Evolutionary conservation across 2,797 vertebrate species (phyloP), one percentile per base, ranked within the genome.

Genomic region (Ataeniobius toweri): DNA sequence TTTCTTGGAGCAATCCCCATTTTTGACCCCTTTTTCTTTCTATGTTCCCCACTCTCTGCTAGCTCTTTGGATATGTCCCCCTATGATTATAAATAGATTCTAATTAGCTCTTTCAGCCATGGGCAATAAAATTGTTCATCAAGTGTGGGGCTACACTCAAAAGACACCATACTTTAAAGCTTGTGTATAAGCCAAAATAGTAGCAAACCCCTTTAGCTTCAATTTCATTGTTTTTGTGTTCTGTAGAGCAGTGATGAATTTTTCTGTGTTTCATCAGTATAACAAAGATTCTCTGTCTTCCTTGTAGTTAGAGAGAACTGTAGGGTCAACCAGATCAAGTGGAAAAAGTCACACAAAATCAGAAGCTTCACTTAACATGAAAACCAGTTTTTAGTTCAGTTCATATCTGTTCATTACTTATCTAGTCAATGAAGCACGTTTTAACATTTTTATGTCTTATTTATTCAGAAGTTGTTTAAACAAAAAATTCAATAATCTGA

Each of bases 41-140:
- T 75, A 75, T 76, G 58, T 82, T 70, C 63, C 76, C 77, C 81
- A 13, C 75, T 55, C 74, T 77, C 73, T 72, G 18, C 41, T 80
- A 84, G 71, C 87, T 86, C 86, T 84, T 91, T 93, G 87, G 91
- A 91, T 89, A 91, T 85, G 92, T 91, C 92, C 91, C 93, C 90
- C 82, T 79, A 74, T 92, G 88, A 94, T 93, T 95, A 94, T 95
- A 94, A 95, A 95, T 94, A 95, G 91, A 91, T 93, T 93, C 85
- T 94, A 95, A 95, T 94, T 94, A 94, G 91, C 88, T 93, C 89
- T 87, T 90, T 82, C 88, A 90, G 92, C 92, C 92, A 90, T 85
- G 84, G 90, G 93, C 92, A 89, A 88, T 89, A 87, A 77, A 93
- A 89, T 91, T 91, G 87, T 90, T 94, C 92, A 92, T 93, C 84